These are phyloP conservation scores for Sesamia nonagrioides DNA, from an alignment of 1,140 invertebrate species.

Conservation along the genomic window DNA sequence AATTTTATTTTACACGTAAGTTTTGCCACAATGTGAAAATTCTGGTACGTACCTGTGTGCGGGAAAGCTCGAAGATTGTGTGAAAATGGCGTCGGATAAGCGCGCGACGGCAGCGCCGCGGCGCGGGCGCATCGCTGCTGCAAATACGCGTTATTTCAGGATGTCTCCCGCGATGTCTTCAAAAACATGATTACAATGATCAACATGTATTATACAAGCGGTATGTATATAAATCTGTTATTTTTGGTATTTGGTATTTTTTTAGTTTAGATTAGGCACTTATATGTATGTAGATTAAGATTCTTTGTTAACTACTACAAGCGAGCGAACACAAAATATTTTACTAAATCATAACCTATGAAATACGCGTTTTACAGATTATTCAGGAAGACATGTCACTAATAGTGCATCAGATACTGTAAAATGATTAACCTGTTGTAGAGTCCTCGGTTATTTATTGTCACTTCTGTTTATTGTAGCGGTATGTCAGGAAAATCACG, in stretches of 20 bases:
- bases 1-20: constrained; percentile 42
- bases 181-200: constrained; percentile 71
- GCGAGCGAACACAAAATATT: neutral
- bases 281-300: neutral
- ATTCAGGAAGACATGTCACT: neutral
- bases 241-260: neutral
- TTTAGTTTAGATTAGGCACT: neutral
- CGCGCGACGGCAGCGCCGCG: constrained; percentile 78
- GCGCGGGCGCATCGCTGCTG: constrained; percentile 78
- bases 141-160: constrained; percentile 86
- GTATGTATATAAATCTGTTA: constrained; percentile 26
- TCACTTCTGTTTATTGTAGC: neutral
- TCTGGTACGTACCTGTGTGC: constrained; percentile 76
- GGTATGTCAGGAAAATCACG: neutral
- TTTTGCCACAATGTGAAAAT: constrained; percentile 57
- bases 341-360: constrained; percentile 23
- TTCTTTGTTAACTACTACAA: neutral
- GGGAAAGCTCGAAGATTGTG: constrained; percentile 82
- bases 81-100: constrained; percentile 85
- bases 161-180: constrained; percentile 86
- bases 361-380: neutral
- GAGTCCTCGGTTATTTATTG: constrained; percentile 12
- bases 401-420: neutral
- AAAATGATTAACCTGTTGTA: neutral
- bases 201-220: constrained; percentile 21